These are phyloP conservation scores for Geophilus truncorum DNA, from an alignment of 2,888 invertebrate species.

Conservation along the genomic window DNA sequence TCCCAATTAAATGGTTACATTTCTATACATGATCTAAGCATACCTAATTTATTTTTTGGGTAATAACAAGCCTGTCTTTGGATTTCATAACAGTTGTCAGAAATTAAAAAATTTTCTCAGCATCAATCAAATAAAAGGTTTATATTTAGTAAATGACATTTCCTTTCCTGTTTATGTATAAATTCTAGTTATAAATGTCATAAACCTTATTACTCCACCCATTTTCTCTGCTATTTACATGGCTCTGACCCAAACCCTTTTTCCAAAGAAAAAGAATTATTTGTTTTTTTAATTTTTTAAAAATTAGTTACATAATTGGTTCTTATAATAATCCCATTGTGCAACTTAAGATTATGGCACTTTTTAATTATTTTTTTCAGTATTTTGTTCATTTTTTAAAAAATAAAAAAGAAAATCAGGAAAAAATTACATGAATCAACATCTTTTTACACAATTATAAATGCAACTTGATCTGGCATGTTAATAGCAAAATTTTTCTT, in stretches of 20 bases:
- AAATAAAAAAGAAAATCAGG: not conserved
- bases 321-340: not conserved
- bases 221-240: not conserved
- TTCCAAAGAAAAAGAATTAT: too few species aligned
- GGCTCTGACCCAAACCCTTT: not conserved
- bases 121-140: not conserved
- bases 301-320: not conserved
- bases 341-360: not conserved
- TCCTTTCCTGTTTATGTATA: not conserved
- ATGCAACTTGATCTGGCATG: constrained; percentile 27
- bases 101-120: not conserved
- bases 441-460: constrained; percentile 14
- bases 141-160: not conserved
- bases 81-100: not conserved
- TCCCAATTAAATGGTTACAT: too few species aligned
- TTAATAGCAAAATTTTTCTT: not conserved
- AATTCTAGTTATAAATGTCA: not conserved
- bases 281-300: not conserved
- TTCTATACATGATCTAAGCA: too few species aligned
- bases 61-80: not conserved
- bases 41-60: too few species aligned
- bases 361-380: not conserved
- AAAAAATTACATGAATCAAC: not conserved
- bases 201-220: not conserved
- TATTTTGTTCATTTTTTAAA: not conserved